Base-by-base conservation (phyloP, 1,140 invertebrate species). In the Akabosia matsudoensis region DNA sequence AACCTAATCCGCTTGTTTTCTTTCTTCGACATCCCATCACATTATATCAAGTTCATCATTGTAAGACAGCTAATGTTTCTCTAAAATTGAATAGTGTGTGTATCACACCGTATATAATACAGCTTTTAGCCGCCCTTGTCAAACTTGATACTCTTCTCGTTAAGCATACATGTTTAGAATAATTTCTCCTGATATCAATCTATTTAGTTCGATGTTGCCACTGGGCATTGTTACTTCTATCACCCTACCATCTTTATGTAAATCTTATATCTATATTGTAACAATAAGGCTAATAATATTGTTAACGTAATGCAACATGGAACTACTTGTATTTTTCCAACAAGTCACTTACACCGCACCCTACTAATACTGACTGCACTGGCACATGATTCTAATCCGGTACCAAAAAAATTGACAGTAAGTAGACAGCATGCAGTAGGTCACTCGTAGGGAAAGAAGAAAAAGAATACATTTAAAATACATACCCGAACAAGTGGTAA, bases 391-490 rank as follows among this genome's bases (percentile, higher is more conserved):
- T 4, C 30, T 67, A 67, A 67, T 67, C 61, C 61, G 31, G 61
- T 10, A 30, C 10, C 7, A 45, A 67, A 31, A 67, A 61, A 61
- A 56, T 13, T 67, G 61, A 67, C 61, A 67, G 61, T 67, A 67
- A 67, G 61, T 67, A 67, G 61, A 67, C 61, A 67, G 61, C 61
- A 4, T 30, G 61, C 61, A 67, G 61, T 67, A 31, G 61, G 61
- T 67, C 61, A 67, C n/a, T n/a, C n/a, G n/a, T 67, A n/a, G 14
- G 24, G 14, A 61, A n/a, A 3, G 24, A 67, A 67, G 31, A 67
- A 30, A 28, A 10, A 61, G 24, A 61, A 24, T 61, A 3, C n/a
- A 10, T 61, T 61, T 61, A 61, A 14, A 13, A 61, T 61, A 4
- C 7, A 18, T 22, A 61, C n/a, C n/a, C n/a, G n/a, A n/a, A n/a